Conservation (phyloP, 2,113 vertebrate species). For the Strigops habroptila region DNA sequence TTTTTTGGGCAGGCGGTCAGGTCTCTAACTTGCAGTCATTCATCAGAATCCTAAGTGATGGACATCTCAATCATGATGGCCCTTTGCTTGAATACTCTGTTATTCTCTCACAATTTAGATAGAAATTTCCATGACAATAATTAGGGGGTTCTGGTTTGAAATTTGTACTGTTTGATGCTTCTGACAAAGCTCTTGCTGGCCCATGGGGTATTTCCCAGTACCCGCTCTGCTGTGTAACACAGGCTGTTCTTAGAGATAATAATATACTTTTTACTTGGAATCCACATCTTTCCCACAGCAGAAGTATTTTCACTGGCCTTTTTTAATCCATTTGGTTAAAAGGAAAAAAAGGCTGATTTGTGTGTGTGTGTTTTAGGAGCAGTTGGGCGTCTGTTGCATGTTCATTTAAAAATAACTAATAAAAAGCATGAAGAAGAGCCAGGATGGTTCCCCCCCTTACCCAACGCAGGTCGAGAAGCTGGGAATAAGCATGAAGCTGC, state of each 20-base stretch:
- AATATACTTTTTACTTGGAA: slow-evolving; percentile 30
- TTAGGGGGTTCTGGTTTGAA: slow-evolving; percentile 42
- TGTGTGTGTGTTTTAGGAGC: background rate
- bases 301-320: slow-evolving; percentile 13
- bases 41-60: background rate
- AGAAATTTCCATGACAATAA: slow-evolving; percentile 35
- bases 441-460: background rate
- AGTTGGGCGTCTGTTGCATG: background rate
- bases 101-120: background rate
- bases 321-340: background rate
- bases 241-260: slow-evolving; percentile 58
- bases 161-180: background rate
- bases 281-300: slow-evolving; percentile 43
- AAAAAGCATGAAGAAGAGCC: background rate
- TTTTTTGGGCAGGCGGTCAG: background rate
- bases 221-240: background rate
- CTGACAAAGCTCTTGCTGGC: background rate
- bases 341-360: background rate
- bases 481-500: background rate
- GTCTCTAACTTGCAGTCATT: background rate
- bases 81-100: background rate
- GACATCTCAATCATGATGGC: background rate
- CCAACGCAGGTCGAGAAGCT: background rate
- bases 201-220: slow-evolving; percentile 14
- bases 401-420: background rate